These are phyloP conservation scores for Palythoa caribaeorum DNA, from an alignment of 92 coral and sea anemone genomes.

Conservation along the genomic window DNA sequence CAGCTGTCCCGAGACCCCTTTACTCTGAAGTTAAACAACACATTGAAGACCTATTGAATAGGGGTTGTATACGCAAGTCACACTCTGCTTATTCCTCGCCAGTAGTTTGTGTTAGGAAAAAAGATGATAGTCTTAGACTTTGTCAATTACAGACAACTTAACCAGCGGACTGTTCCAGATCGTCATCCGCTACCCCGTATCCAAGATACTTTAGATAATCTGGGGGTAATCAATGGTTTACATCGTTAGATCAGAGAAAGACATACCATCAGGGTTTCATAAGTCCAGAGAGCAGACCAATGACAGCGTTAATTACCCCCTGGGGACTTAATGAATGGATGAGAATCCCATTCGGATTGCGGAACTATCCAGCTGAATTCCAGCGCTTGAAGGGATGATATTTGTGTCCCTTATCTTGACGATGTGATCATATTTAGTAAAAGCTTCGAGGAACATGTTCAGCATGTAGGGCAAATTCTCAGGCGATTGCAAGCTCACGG, in stretches of 20 bases:
- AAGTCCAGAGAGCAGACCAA: background rate
- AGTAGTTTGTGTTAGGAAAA: background rate
- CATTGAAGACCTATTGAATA: background rate
- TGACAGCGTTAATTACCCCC: background rate
- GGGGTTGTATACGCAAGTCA: background rate
- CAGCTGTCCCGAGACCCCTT: background rate
- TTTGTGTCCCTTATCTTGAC: background rate
- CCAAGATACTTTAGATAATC: background rate
- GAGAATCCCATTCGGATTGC: background rate
- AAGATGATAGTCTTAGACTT: background rate
- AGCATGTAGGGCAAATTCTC: conserved; percentile 50
- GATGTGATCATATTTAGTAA: background rate
- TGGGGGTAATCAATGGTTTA: background rate
- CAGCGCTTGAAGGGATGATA: background rate
- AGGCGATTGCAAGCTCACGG: conserved; percentile 35
- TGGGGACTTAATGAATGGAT: background rate
- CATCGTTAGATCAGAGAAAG: background rate
- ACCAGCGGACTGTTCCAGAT: background rate
- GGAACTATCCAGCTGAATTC: background rate
- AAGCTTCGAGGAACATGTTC: conserved; percentile 58
- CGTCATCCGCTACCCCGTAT: conserved; percentile 27
- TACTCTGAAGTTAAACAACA: background rate
- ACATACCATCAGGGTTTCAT: background rate
- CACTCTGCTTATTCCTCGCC: background rate
- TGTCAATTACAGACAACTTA: background rate